Base-by-base conservation (phyloP, 2,888 invertebrate genomes). In the Synanthedon formicaeformis region DNA sequence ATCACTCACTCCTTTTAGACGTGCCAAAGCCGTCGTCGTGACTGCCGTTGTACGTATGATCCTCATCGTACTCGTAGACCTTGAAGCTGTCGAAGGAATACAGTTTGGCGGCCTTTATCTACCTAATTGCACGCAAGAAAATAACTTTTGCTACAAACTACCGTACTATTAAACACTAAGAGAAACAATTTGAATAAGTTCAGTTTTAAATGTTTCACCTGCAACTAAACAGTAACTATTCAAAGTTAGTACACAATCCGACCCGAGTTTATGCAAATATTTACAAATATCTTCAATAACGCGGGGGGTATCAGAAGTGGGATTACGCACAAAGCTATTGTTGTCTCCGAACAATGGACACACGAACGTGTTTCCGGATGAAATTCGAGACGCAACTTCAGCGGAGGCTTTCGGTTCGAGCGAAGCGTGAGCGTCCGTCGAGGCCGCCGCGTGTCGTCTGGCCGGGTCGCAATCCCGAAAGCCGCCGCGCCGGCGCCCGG, bases 31-130 rank as follows among this genome's bases (percentile, higher is more conserved):
- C 81, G 67, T 86, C 85, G 58, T 85, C 85, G 59, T 80, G 82
- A 54, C 76, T 78, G 54, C 76, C 79, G 61, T 80, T 80, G 72
- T 71, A 85, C 63, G 75, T 70, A 58, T 75, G 69, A 58, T 85
- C 87, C 58, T 80, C 86, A 72, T 86, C 87, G 63, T 86, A 87
- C 75, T 86, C 85, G 64, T 86, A 87, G 61, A 78, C 84, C 75
- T 87, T 83, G 72, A 87, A 87, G 74, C 80, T 86, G 65, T 87
- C 86, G 73, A 87, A 83, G 73, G 87, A 87, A 87, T 86, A 87
- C 87, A 87, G 87, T 79, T 85, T 87, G 87, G 63, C 78, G 78
- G 73, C 71, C 81, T 81, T 73, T 62, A 54, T 60, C 56, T 57
- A 55, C 61, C 57, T 50, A 54, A 62, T 55, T 60, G 14, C 13